Evolutionary conservation across 2,797 vertebrate genomes (phyloP), one percentile per base, ranked within the genome.

Genomic region (Labroides dimidiatus): DNA sequence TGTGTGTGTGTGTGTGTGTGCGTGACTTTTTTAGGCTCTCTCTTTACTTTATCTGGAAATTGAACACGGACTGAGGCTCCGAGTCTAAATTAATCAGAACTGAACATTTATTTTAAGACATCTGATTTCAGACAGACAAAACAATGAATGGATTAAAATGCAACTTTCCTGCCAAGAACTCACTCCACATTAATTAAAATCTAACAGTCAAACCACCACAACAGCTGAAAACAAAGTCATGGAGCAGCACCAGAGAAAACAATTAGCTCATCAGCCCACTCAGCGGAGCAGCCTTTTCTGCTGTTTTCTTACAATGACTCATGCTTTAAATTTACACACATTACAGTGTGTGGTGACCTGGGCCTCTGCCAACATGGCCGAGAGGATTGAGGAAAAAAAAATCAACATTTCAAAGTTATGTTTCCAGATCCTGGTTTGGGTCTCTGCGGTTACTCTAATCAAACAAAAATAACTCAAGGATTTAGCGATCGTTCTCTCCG

Each of bases 291-390:
- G 36, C 15, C 41, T 16, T 45, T 47, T 60, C 23, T 50, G 49
- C 61, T 59, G 3, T 59, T 68, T 72, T 55, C 33, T 54, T 27
- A 51, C 77, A 30, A 14, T 86, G 80, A 87, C 59, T 82, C 78
- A 72, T 48, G 60, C 53, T 84, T 72, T 70, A 80, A 70, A 82
- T 79, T 61, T 57, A 74, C 74, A 72, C 79, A 57, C 75, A 79
- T 69, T 81, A 78, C 74, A 80, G 61, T 36, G 73, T 69, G 73
- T 52, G 59, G 55, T 81, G 73, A 71, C 64, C 73, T 52, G 63
- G 47, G 56, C 3, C 20, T 30, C 61, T 68, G 72, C 81, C 75
- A 64, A 54, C 56, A 43, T 16, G 69, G 53, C 56, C 64, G 51
- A 67, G 27, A 77, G 65, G 61, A 75, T 75, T 61, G 55, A 33